Evolutionary conservation across 1,140 invertebrate species (phyloP).

Genomic region (Ostrea edulis): DNA sequence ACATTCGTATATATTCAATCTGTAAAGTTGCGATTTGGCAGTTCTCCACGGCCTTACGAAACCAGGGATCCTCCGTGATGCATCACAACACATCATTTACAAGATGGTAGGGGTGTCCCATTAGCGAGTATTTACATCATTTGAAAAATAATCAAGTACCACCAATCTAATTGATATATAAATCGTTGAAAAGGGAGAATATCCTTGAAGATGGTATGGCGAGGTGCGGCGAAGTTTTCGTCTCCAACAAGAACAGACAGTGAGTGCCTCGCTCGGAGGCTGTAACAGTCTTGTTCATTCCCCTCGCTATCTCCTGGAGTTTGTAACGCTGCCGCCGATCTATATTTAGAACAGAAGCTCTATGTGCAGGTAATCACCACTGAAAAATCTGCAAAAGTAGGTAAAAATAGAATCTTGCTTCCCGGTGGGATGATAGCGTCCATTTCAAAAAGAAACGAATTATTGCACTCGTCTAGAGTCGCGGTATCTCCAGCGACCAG

Average conservation of each 20-base stretch:
- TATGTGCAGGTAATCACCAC: slow-evolving; percentile 14
- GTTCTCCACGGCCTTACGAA: background rate
- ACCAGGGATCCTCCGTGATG: background rate
- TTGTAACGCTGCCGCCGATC: background rate
- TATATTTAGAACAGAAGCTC: slow-evolving; percentile 35
- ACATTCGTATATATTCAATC: slow-evolving; percentile 37
- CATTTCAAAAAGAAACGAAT: background rate
- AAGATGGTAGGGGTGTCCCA: background rate
- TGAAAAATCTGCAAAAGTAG: slow-evolving; percentile 35
- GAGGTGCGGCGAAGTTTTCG: background rate
- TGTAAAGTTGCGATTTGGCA: slow-evolving; percentile 36
- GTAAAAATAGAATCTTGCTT: slow-evolving; percentile 36
- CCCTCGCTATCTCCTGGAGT: slow-evolving; percentile 9
- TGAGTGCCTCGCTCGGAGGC: background rate
- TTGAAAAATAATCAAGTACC: slow-evolving; percentile 37
- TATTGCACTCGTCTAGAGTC: background rate
- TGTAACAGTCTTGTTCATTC: background rate
- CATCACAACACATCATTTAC: slow-evolving; percentile 37
- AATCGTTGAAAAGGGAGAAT: background rate
- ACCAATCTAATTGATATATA: slow-evolving; percentile 21
- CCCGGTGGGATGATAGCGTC: slow-evolving; percentile 20
- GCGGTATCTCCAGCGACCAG: too few species aligned
- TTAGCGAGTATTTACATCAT: slow-evolving; percentile 9
- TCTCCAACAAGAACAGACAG: background rate
- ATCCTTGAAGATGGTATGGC: background rate